A percentile compares a stretch with the other conserved stretches of the same genome.
Evolutionary conservation across 2,797 vertebrate genomes (phyloP).

Genomic region (Urosaurus nigricauda): DNA sequence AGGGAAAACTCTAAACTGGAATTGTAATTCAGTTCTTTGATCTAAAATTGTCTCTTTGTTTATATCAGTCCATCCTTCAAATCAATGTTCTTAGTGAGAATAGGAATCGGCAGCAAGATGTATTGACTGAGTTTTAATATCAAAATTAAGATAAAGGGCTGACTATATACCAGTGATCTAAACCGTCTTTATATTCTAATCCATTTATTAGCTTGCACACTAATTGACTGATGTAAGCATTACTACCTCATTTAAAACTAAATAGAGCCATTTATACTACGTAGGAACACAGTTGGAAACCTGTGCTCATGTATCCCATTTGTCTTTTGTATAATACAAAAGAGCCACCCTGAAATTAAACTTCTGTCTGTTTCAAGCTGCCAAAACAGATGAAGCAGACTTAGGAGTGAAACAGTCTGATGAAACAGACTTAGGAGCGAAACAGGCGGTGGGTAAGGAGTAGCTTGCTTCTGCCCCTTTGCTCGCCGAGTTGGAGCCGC

Average conservation of each 20-base stretch:
- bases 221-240: not conserved
- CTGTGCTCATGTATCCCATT: not conserved
- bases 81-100: not conserved
- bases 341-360: not conserved
- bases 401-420: too few relatives aligned
- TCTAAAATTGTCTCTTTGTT: not conserved
- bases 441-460: too few relatives aligned
- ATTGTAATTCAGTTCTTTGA: not conserved
- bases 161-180: too few relatives aligned
- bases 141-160: not conserved
- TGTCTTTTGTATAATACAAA: not conserved
- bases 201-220: not conserved
- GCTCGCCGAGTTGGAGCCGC: too few relatives aligned
- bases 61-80: not conserved
- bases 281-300: not conserved
- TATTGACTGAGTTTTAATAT: not conserved
- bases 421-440: too few relatives aligned
- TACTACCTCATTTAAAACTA: not conserved
- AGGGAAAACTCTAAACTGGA: not conserved
- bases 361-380: not conserved
- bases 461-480: too few relatives aligned
- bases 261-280: too few relatives aligned
- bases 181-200: not conserved
- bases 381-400: too few relatives aligned
- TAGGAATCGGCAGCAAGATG: not conserved